These are phyloP conservation scores for Pilophorus perplexus DNA, from an alignment of 2,888 invertebrate genomes.

Conservation along the genomic window DNA sequence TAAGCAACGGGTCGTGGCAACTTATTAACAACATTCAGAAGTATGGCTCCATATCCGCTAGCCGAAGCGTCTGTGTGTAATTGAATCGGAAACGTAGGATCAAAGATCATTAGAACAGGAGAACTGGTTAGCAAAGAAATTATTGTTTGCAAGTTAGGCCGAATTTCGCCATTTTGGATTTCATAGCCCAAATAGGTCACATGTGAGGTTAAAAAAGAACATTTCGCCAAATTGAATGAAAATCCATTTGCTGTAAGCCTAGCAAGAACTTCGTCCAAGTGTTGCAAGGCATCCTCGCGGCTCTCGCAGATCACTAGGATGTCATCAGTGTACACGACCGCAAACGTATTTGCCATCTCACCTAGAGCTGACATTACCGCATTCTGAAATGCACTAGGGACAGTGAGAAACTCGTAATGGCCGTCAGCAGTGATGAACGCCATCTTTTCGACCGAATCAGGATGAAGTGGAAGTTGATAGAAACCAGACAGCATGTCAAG, in stretches of 20 bases:
- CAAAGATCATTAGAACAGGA: slow-evolving; percentile 22
- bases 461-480: no score
- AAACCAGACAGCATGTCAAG: no score
- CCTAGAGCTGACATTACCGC: no score
- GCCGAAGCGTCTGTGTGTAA: slow-evolving; percentile 15
- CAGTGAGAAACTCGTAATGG: no score
- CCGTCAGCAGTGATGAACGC: slow-evolving; percentile 15
- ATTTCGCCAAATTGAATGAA: no score
- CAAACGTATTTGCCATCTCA: no score
- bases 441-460: slow-evolving; percentile 1
- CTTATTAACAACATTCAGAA: slow-evolving; percentile 1
- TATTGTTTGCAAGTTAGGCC: not conserved
- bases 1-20: slow-evolving; percentile 12
- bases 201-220: not conserved
- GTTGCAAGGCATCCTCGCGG: no score
- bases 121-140: slow-evolving; percentile 13
- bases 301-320: no score
- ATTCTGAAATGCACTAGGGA: no score
- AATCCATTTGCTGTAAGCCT: no score
- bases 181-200: not conserved
- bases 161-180: slow-evolving; percentile 9
- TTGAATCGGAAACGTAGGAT: slow-evolving; percentile 13
- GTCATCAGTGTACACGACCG: slow-evolving; percentile 14
- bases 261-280: no score
- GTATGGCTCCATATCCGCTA: slow-evolving; percentile 6